These are phyloP conservation scores for Leucopsar rothschildi DNA, from an alignment of 2,113 vertebrate species.

Conservation along the genomic window DNA sequence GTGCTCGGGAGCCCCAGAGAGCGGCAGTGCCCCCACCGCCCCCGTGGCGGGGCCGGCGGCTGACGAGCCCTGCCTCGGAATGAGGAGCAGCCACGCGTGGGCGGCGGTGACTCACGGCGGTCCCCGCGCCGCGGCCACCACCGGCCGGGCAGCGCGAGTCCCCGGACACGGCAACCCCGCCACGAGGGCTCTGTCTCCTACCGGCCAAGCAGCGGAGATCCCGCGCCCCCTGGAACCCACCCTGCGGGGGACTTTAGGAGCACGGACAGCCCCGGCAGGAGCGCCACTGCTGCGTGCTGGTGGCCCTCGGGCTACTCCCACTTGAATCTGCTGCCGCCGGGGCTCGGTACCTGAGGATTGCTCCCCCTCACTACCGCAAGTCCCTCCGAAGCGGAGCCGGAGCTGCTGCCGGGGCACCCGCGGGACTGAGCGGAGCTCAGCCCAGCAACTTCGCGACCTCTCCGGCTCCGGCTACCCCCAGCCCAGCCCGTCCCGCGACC, in stretches of 20 bases:
- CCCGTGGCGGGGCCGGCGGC: background rate
- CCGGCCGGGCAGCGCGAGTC: background rate
- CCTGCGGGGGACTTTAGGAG: background rate
- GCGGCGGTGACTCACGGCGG: constrained; percentile 2
- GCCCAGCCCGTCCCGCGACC: too few relatives aligned
- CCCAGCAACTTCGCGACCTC: background rate
- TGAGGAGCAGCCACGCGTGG: constrained; percentile 68
- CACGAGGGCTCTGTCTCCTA: background rate
- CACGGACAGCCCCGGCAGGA: too few relatives aligned
- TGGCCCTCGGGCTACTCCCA: background rate
- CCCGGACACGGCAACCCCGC: background rate
- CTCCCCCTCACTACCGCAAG: background rate
- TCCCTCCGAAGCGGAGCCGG: background rate
- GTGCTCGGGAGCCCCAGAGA: background rate
- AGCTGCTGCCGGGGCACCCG: background rate
- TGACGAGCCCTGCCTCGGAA: constrained; percentile 72
- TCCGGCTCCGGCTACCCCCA: background rate
- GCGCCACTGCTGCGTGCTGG: background rate
- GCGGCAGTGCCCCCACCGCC: background rate
- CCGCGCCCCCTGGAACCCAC: background rate
- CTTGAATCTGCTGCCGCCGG: background rate
- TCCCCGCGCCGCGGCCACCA: background rate
- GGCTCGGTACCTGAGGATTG: background rate
- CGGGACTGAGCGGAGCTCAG: background rate
- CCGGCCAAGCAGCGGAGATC: too few relatives aligned